Percentiles rank a stretch among this genome's conserved stretches.
These are phyloP conservation scores for Callimorpha dominula DNA, from an alignment of 2,888 invertebrate genomes.

Conservation along the genomic window DNA sequence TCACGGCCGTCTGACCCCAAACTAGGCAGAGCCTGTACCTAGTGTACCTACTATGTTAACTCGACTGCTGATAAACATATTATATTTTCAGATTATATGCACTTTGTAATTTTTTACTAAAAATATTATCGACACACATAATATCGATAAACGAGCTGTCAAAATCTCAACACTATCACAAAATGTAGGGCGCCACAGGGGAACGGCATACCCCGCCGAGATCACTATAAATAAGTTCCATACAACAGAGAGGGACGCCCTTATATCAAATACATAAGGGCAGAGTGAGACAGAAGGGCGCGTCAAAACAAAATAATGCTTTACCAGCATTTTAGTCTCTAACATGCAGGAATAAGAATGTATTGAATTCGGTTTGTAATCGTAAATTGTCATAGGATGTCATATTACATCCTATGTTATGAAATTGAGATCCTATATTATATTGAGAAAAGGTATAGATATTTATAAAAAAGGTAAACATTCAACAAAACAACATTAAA, in stretches of 20 bases:
- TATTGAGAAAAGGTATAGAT: conserved; percentile 23
- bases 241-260: conserved; percentile 62
- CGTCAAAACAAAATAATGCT: conserved; percentile 51
- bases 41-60: too few species aligned
- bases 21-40: too few species aligned
- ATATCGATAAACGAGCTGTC: conserved; percentile 45
- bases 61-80: too few species aligned
- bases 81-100: neutral
- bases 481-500: conserved; percentile 16
- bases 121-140: conserved; percentile 22
- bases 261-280: conserved; percentile 48
- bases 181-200: conserved; percentile 78
- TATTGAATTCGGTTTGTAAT: conserved; percentile 35
- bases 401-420: conserved; percentile 37
- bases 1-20: too few species aligned
- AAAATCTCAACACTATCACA: conserved; percentile 63
- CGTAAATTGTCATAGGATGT: conserved; percentile 44
- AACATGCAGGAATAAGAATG: conserved; percentile 52
- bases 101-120: neutral
- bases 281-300: conserved; percentile 63
- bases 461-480: conserved; percentile 23
- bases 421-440: too few species aligned
- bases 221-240: conserved; percentile 76
- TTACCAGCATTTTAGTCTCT: conserved; percentile 57
- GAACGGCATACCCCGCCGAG: conserved; percentile 66